Evolutionary conservation across 2,888 invertebrate genomes (phyloP).

Genomic region (Drosophila phalerata): DNA sequence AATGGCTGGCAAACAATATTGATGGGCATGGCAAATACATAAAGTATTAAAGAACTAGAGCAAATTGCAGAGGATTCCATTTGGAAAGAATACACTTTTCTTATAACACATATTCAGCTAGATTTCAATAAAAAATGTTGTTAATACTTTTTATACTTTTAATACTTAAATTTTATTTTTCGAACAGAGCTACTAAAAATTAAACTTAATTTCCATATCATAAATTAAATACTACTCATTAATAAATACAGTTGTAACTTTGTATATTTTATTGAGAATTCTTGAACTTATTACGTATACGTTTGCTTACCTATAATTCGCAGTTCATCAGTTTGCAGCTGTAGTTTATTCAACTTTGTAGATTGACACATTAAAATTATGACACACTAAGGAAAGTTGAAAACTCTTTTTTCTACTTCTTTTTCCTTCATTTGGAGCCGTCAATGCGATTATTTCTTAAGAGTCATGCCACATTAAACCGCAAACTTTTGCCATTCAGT

Average conservation of each 20-base stretch:
- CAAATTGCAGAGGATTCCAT: neutral
- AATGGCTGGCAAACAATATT: constrained; percentile 20
- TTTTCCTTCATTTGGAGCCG: constrained; percentile 5
- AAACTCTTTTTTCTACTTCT: constrained; percentile 31
- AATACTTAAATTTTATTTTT: too few species aligned
- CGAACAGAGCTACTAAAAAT: too few species aligned
- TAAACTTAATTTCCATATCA: neutral
- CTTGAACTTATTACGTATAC: constrained; percentile 10
- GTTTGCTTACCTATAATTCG: constrained; percentile 2
- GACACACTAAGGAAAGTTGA: constrained; percentile 34
- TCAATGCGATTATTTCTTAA: constrained; percentile 22
- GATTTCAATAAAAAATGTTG: too few species aligned
- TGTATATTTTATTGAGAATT: neutral
- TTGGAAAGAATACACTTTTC: neutral
- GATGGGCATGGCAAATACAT: constrained; percentile 6
- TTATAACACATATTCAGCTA: neutral
- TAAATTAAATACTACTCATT: neutral
- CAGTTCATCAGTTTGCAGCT: constrained; percentile 11
- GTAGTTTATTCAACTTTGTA: constrained; percentile 17
- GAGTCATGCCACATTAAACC: constrained; percentile 39
- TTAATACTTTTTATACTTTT: too few species aligned
- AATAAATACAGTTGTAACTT: neutral
- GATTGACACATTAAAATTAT: constrained; percentile 33
- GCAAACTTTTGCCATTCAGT: constrained; percentile 40
- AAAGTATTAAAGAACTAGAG: neutral